Evolutionary conservation across 1,140 invertebrate species (phyloP).

Genomic region (Magallana angulata): DNA sequence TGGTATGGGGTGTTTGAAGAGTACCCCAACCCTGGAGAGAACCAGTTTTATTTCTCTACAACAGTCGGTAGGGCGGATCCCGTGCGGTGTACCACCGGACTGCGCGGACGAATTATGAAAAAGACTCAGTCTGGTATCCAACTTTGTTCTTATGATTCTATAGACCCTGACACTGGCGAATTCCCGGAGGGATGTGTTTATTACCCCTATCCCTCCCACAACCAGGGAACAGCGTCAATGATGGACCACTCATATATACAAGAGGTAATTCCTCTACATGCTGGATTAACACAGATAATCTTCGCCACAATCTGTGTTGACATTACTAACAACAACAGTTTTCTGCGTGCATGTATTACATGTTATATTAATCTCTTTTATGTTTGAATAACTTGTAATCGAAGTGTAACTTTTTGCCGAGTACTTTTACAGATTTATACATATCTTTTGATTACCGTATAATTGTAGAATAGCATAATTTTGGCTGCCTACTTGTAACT

Average conservation of each 20-base stretch:
- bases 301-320: too few relatives aligned
- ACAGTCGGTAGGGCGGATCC: conserved; percentile 37
- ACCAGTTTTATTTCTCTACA: conserved; percentile 65
- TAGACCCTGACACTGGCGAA: conserved; percentile 46
- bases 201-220: conserved; percentile 43
- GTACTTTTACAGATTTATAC: too few relatives aligned
- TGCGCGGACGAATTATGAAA: conserved; percentile 26
- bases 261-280: conserved; percentile 8
- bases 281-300: too few relatives aligned
- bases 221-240: conserved; percentile 38
- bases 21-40: conserved; percentile 83
- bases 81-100: conserved; percentile 42
- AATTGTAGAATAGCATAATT: too few relatives aligned
- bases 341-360: too few relatives aligned
- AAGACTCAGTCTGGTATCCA: neutral
- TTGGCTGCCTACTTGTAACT: too few relatives aligned
- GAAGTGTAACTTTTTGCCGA: too few relatives aligned
- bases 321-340: too few relatives aligned
- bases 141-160: neutral
- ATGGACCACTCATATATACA: conserved; percentile 53
- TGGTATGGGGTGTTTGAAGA: conserved; percentile 87
- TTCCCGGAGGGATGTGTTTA: conserved; percentile 40
- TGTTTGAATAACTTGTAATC: too few relatives aligned
- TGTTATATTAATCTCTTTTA: too few relatives aligned
- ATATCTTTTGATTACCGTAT: too few relatives aligned